These are phyloP conservation scores for Sebastes vulpes DNA, from an alignment of 2,797 vertebrate species.

Conservation along the genomic window DNA sequence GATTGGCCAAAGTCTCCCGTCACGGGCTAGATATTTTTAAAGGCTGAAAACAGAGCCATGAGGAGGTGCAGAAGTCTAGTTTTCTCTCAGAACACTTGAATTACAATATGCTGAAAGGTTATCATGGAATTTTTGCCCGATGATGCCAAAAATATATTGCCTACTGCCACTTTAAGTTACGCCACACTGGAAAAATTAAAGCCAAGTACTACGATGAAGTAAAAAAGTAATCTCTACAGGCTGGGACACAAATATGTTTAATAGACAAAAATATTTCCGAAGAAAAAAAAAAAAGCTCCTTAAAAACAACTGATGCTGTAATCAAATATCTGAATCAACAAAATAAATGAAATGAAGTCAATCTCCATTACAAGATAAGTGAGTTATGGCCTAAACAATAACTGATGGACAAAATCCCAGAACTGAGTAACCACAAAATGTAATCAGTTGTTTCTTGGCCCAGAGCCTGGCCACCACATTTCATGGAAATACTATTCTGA, in stretches of 20 bases:
- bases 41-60: no score
- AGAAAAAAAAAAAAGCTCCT: background rate
- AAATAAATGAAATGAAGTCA: background rate
- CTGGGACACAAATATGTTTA: background rate
- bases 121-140: no score
- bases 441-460: slow-evolving; percentile 24
- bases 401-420: background rate
- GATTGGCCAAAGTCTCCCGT: no score
- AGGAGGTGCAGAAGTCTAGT: no score
- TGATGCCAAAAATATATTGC: no score
- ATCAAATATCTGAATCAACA: background rate
- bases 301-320: background rate
- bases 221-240: background rate
- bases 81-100: no score
- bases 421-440: background rate
- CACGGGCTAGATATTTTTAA: no score
- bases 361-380: background rate
- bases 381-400: background rate
- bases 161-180: no score
- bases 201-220: background rate
- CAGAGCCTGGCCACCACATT: background rate
- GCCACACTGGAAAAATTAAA: background rate
- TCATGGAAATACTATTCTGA: slow-evolving; percentile 23
- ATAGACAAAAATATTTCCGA: background rate
- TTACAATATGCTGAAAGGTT: no score